phyloP scores from a whole-genome alignment of 2,797 vertebrate species.

The Diplodus puntazzo region DNA sequence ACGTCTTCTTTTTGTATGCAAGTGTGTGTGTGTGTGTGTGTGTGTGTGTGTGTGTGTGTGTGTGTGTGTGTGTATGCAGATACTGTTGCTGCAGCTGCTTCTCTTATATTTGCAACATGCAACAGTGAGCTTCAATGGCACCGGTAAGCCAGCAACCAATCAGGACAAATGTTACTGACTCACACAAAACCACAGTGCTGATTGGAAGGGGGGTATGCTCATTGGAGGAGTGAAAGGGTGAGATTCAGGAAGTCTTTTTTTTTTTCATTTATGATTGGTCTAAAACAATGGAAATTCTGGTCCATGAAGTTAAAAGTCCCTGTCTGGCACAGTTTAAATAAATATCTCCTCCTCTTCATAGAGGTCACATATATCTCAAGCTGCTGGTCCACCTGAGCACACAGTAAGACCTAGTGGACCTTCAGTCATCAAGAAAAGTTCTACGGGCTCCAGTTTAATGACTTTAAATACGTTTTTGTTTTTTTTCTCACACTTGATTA shows the following conservation, averaged over 20 bases:
- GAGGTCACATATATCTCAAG: conserved; percentile 80
- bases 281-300: conserved; percentile 81
- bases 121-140: conserved; percentile 91
- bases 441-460: conserved; percentile 99
- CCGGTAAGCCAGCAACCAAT: conserved; percentile 89
- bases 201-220: conserved; percentile 72
- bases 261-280: conserved; percentile 65
- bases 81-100: conserved; percentile 81
- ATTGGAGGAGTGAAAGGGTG: conserved; percentile 79
- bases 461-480: conserved; percentile 94
- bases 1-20: conserved; percentile 47
- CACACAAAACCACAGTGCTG: conserved; percentile 87
- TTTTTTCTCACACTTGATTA: conserved; percentile 89
- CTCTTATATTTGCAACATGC: conserved; percentile 88
- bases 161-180: conserved; percentile 87
- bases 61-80: conserved; percentile 52
- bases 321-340: conserved; percentile 92
- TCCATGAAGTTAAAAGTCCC: conserved; percentile 84
- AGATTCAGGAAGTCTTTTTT: conserved; percentile 72
- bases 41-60: no score
- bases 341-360: conserved; percentile 88
- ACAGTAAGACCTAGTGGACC: conserved; percentile 88
- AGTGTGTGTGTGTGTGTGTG: conserved; percentile 25
- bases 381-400: conserved; percentile 80
- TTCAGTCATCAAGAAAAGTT: conserved; percentile 88